Conservation (phyloP, 2,113 vertebrate genomes). For the Macquaria ambigua region DNA sequence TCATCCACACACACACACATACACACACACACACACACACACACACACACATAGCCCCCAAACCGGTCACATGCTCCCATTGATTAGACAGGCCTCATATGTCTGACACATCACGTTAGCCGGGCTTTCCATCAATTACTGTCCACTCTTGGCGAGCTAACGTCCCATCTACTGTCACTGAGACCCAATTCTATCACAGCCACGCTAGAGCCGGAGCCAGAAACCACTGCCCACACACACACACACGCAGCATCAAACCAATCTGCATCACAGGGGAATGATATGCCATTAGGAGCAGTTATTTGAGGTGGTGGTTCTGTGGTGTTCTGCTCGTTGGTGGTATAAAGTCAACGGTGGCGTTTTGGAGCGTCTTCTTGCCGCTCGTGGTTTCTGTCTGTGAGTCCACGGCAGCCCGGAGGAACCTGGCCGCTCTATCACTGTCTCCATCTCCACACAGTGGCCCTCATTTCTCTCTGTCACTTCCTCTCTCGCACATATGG, state of each 20-base stretch:
- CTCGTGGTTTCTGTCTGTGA: slow-evolving; percentile 46
- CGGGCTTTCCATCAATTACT: slow-evolving; percentile 78
- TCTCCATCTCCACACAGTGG: slow-evolving; percentile 56
- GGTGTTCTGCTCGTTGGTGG: slow-evolving; percentile 29
- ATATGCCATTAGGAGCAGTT: slow-evolving; percentile 50
- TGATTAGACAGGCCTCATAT: slow-evolving; percentile 79
- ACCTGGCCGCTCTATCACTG: slow-evolving; percentile 54
- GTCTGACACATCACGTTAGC: slow-evolving; percentile 79
- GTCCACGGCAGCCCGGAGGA: slow-evolving; percentile 46
- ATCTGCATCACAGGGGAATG: slow-evolving; percentile 39
- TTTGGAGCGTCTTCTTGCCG: slow-evolving; percentile 21
- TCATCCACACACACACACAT: slow-evolving; percentile 28
- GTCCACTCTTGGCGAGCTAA: slow-evolving; percentile 57
- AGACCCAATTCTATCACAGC: slow-evolving; percentile 70
- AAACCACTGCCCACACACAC: slow-evolving; percentile 25
- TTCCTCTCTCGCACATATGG: slow-evolving; percentile 60
- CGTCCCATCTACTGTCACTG: slow-evolving; percentile 66
- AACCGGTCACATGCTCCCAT: slow-evolving; percentile 59
- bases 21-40: slow-evolving; percentile 24
- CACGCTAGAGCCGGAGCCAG: slow-evolving; percentile 31
- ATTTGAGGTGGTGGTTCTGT: slow-evolving; percentile 39
- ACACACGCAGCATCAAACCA: slow-evolving; percentile 21
- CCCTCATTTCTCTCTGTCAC: slow-evolving; percentile 69
- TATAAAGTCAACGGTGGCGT: slow-evolving; percentile 9
- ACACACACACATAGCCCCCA: slow-evolving; percentile 19